Evolutionary conservation across 2,113 vertebrate genomes (phyloP).

Genomic region (Monarcha castaneiventris): DNA sequence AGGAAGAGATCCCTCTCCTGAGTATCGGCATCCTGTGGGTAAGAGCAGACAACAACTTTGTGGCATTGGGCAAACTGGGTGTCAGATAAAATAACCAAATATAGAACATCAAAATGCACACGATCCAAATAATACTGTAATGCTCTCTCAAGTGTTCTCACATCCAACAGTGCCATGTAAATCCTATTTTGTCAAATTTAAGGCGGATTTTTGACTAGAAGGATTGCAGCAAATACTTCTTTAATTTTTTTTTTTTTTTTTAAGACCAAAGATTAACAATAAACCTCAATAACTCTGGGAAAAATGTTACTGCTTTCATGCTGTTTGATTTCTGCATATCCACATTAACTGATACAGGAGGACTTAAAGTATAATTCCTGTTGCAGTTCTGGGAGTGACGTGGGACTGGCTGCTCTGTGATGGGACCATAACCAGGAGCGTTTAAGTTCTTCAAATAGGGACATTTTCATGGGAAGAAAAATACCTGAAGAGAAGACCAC

Average conservation of each 20-base stretch:
- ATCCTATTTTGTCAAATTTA: not conserved
- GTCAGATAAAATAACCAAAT: not conserved
- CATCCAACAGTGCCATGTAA: not conserved
- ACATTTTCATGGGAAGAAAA: not conserved
- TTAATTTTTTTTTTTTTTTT: not conserved
- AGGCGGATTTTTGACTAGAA: not conserved
- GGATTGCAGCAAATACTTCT: not conserved
- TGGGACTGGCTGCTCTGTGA: not conserved
- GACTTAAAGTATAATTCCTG: not conserved
- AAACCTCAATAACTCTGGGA: not conserved
- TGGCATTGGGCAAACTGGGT: accelerated
- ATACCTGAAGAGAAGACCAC: not conserved
- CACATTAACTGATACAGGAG: not conserved
- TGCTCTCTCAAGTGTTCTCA: not conserved
- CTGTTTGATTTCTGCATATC: not conserved
- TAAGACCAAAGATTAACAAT: not conserved
- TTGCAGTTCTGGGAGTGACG: not conserved
- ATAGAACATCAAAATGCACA: not conserved
- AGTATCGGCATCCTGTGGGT: not conserved
- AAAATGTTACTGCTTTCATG: not conserved
- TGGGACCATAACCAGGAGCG: not conserved
- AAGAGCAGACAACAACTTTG: not conserved
- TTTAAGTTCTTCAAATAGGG: not conserved
- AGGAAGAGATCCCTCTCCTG: not conserved
- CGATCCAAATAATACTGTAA: not conserved